Conservation (phyloP, 2,113 vertebrate genomes). For the Rhynchomys soricoides region DNA sequence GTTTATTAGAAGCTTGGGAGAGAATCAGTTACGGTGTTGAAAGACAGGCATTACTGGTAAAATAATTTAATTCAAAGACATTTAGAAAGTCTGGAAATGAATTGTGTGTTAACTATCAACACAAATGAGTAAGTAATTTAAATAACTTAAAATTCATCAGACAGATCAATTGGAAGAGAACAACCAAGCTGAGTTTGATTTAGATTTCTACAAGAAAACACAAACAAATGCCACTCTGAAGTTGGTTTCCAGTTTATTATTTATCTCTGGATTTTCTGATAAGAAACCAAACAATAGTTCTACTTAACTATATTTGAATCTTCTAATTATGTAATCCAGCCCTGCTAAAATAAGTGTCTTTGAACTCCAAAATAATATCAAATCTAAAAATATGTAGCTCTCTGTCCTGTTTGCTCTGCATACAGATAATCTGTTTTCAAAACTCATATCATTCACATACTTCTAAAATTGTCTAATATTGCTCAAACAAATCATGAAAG, state of each 20-base stretch:
- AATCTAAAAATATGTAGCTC: background rate
- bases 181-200: background rate
- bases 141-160: background rate
- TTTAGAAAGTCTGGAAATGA: background rate
- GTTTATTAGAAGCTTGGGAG: background rate
- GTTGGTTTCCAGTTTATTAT: background rate
- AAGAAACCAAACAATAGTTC: background rate
- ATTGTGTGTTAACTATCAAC: background rate
- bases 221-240: background rate
- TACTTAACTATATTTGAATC: background rate
- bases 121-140: background rate
- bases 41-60: background rate
- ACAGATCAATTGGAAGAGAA: background rate
- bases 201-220: background rate
- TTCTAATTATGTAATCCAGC: background rate
- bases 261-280: conserved; percentile 2
- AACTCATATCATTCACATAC: background rate
- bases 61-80: background rate
- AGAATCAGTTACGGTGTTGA: background rate
- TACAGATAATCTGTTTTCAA: background rate
- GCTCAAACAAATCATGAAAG: background rate
- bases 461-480: conserved; percentile 52
- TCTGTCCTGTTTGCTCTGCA: background rate
- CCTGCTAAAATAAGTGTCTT: background rate
- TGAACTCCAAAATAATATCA: background rate